Conservation (phyloP, 2,888 invertebrate genomes). For the Crioceris asparagi region DNA sequence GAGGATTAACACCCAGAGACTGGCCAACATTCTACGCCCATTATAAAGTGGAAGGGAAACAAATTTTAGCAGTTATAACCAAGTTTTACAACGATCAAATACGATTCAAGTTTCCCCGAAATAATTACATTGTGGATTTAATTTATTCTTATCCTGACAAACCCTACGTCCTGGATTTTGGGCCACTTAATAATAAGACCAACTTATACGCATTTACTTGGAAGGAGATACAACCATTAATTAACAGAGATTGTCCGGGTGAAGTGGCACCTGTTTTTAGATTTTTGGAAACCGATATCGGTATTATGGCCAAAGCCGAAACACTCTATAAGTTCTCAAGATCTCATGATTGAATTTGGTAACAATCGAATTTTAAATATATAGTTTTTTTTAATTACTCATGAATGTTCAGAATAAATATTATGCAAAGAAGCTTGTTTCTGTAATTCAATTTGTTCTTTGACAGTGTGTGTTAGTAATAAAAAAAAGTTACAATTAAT, state of each 20-base stretch:
- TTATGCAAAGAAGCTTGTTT: no score
- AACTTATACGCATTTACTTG: conserved; percentile 34
- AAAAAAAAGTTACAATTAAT: no score
- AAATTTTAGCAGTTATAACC: conserved; percentile 28
- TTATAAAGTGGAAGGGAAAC: conserved; percentile 30
- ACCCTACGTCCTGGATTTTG: conserved; percentile 31
- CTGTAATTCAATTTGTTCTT: no score
- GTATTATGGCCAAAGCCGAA: conserved; percentile 29
- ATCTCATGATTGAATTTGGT: conserved; percentile 6
- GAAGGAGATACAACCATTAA: conserved; percentile 33
- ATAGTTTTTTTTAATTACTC: no score
- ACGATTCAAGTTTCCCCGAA: conserved; percentile 25
- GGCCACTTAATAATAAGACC: conserved; percentile 30
- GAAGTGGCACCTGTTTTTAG: conserved; percentile 33
- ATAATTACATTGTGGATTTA: conserved; percentile 31
- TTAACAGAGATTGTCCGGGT: conserved; percentile 27
- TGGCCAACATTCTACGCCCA: conserved; percentile 36
- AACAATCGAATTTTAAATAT: no score
- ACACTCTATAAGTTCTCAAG: conserved; percentile 20
- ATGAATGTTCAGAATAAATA: no score
- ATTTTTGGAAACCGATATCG: conserved; percentile 33
- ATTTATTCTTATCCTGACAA: conserved; percentile 29
- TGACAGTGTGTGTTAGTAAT: no score
- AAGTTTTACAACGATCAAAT: conserved; percentile 30
- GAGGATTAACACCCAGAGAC: conserved; percentile 35